phyloP scores from a whole-genome alignment of 2,113 vertebrate genomes.

The Megaceryle torquata region DNA sequence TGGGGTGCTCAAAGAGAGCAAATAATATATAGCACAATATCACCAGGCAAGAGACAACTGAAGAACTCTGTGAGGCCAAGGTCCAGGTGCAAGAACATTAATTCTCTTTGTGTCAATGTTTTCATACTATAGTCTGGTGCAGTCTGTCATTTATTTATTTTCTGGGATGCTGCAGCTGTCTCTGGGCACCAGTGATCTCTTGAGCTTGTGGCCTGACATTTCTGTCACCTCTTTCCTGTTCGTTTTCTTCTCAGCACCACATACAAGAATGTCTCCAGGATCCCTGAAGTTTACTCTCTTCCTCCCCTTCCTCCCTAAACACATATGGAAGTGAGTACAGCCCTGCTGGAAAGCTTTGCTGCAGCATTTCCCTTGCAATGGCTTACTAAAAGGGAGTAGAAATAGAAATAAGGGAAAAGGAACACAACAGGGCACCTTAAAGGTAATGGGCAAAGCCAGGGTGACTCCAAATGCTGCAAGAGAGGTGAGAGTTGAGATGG shows the following conservation, averaged over 20 bases:
- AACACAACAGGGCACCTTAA: background rate
- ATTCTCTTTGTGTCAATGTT: slow-evolving; percentile 43
- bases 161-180: slow-evolving; percentile 10
- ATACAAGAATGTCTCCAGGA: background rate
- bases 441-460: background rate
- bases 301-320: background rate
- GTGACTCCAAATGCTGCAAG: background rate
- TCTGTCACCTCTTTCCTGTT: slow-evolving; percentile 9
- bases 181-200: background rate
- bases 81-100: slow-evolving; percentile 36
- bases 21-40: background rate
- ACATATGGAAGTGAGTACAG: background rate
- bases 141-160: slow-evolving; percentile 5
- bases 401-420: background rate
- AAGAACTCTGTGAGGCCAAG: slow-evolving; percentile 37
- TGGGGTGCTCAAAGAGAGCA: slow-evolving; percentile 20
- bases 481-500: background rate
- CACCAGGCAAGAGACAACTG: background rate
- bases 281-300: background rate
- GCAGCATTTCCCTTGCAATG: background rate
- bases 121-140: background rate
- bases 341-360: background rate
- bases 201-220: slow-evolving; percentile 15
- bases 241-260: background rate
- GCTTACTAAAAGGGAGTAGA: background rate